phyloP scores from a whole-genome alignment of 2,888 invertebrate species.

The Drosophila seclusa region DNA sequence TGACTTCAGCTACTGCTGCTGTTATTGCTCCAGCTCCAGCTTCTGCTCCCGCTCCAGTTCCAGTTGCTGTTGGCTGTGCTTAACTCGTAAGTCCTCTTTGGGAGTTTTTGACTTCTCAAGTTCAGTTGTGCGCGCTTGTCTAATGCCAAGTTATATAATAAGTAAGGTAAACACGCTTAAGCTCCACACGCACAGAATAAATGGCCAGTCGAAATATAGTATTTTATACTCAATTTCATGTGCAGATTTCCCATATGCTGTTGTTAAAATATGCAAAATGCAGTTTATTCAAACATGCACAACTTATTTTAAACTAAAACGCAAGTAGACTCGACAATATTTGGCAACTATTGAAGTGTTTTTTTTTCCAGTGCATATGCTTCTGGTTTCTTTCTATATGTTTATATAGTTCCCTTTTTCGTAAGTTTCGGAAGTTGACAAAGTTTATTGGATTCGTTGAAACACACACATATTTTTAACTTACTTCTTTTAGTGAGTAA shows the following conservation, averaged over 20 bases:
- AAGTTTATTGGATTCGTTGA: slow-evolving; percentile 67
- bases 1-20: slow-evolving; percentile 13
- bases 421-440: slow-evolving; percentile 23
- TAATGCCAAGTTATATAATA: slow-evolving; percentile 77
- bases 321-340: not conserved
- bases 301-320: not conserved
- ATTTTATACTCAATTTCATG: not conserved
- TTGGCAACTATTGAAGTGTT: not conserved
- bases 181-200: slow-evolving; percentile 8
- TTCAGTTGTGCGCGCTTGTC: slow-evolving; percentile 62
- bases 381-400: not conserved
- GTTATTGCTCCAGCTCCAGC: not conserved
- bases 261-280: not conserved
- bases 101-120: slow-evolving; percentile 81
- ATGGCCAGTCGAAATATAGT: not conserved
- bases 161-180: slow-evolving; percentile 51
- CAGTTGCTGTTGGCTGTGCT: slow-evolving; percentile 34
- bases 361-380: not conserved
- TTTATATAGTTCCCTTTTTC: slow-evolving; percentile 14
- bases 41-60: not conserved
- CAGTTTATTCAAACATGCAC: not conserved
- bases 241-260: not conserved
- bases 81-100: slow-evolving; percentile 76
- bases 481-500: slow-evolving; percentile 50
- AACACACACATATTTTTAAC: slow-evolving; percentile 54